Percentiles rank a stretch among this genome's conserved stretches.
These are phyloP conservation scores for Chirona hameri DNA, from an alignment of 2,888 invertebrate genomes.

Conservation along the genomic window DNA sequence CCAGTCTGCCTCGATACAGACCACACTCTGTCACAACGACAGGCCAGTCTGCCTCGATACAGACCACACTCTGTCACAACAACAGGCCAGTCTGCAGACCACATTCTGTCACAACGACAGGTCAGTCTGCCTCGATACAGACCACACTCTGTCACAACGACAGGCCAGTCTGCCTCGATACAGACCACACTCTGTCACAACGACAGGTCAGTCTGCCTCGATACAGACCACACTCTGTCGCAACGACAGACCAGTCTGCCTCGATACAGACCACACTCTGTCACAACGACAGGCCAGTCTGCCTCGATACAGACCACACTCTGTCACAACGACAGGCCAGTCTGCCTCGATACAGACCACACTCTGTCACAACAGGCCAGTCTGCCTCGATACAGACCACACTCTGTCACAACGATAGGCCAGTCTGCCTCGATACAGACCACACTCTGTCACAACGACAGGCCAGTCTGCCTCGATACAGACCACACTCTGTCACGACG, in stretches of 20 bases:
- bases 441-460: conserved; percentile 53
- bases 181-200: conserved; percentile 51
- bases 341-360: conserved; percentile 48
- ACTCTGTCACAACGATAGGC: conserved; percentile 57
- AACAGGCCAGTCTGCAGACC: conserved; percentile 54
- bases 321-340: conserved; percentile 57
- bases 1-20: conserved; percentile 49
- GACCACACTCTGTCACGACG: too few relatives aligned
- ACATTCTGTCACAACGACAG: conserved; percentile 54
- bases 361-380: conserved; percentile 51
- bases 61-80: too few relatives aligned
- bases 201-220: conserved; percentile 50
- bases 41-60: too few relatives aligned
- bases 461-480: too few relatives aligned
- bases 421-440: conserved; percentile 49
- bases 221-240: too few relatives aligned
- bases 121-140: too few relatives aligned
- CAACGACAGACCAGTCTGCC: conserved; percentile 54
- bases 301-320: too few relatives aligned
- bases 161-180: conserved; percentile 50
- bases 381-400: too few relatives aligned
- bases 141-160: too few relatives aligned
- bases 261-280: conserved; percentile 49
- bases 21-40: conserved; percentile 53
- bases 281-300: conserved; percentile 52